phyloP scores from a whole-genome alignment of 2,797 vertebrate species.

The Esox lucius region DNA sequence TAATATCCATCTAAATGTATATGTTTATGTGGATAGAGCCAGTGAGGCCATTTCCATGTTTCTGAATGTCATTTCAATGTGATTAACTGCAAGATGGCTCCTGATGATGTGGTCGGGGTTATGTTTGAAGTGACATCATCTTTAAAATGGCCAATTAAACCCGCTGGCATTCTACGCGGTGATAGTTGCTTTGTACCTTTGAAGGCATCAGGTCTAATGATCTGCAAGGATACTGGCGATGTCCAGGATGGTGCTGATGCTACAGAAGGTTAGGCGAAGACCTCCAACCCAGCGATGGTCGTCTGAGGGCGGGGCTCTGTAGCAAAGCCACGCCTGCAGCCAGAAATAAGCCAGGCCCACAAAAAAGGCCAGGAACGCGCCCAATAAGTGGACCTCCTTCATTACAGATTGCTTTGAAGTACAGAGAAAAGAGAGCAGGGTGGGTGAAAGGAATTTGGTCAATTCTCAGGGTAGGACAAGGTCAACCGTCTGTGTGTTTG shows the following conservation, averaged over 20 bases:
- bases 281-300: conserved; percentile 64
- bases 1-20: too few species aligned
- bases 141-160: too few species aligned
- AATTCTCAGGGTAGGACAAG: not conserved
- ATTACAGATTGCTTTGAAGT: conserved; percentile 68
- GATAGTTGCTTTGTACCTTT: too few species aligned
- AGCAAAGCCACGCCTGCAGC: conserved; percentile 75
- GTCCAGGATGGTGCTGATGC: conserved; percentile 56
- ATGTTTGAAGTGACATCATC: too few species aligned
- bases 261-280: conserved; percentile 60
- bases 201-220: not conserved
- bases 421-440: not conserved
- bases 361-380: conserved; percentile 75
- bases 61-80: too few species aligned
- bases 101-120: too few species aligned
- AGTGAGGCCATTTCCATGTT: too few species aligned
- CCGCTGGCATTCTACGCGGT: too few species aligned
- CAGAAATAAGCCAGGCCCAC: conserved; percentile 79
- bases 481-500: not conserved
- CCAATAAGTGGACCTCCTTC: conserved; percentile 64
- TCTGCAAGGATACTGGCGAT: conserved; percentile 78
- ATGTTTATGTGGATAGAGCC: too few species aligned
- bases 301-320: conserved; percentile 51
- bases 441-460: not conserved
- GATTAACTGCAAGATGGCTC: too few species aligned